These are phyloP conservation scores for Sebastes ruberrimus DNA, from an alignment of 2,797 vertebrate genomes.

Conservation along the genomic window DNA sequence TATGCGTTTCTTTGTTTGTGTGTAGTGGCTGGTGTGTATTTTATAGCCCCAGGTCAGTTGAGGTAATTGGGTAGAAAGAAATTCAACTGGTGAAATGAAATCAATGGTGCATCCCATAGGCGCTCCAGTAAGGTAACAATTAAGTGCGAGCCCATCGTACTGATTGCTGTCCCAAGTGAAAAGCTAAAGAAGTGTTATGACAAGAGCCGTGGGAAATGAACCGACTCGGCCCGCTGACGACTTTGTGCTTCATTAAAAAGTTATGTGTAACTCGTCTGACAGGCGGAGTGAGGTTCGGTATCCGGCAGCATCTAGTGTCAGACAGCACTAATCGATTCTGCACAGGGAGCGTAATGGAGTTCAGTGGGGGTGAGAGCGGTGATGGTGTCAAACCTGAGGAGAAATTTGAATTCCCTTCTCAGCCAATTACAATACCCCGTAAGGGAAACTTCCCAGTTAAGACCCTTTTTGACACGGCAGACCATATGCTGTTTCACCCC, in stretches of 20 bases:
- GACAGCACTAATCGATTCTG: slow-evolving; percentile 72
- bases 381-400: slow-evolving; percentile 42
- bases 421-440: slow-evolving; percentile 65
- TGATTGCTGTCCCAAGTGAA: slow-evolving; percentile 34
- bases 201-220: not conserved
- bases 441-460: slow-evolving; percentile 30
- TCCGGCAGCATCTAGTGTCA: slow-evolving; percentile 45
- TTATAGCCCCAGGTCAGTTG: slow-evolving; percentile 15
- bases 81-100: slow-evolving; percentile 48
- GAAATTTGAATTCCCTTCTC: slow-evolving; percentile 49
- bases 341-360: slow-evolving; percentile 65
- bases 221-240: not conserved
- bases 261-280: slow-evolving; percentile 37
- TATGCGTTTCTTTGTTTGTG: not conserved
- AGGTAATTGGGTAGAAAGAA: slow-evolving; percentile 55
- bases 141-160: not conserved
- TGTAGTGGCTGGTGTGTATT: not conserved
- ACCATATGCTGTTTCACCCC: slow-evolving; percentile 17
- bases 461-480: slow-evolving; percentile 23
- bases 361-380: slow-evolving; percentile 54
- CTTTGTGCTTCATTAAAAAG: slow-evolving; percentile 67
- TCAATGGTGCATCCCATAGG: slow-evolving; percentile 33
- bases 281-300: slow-evolving; percentile 26
- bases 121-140: slow-evolving; percentile 28
- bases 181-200: slow-evolving; percentile 23